A percentile compares a stretch with the other conserved stretches of the same genome.
These are phyloP conservation scores for Dynastes hyllus DNA, from an alignment of 2,888 invertebrate genomes.

Conservation along the genomic window DNA sequence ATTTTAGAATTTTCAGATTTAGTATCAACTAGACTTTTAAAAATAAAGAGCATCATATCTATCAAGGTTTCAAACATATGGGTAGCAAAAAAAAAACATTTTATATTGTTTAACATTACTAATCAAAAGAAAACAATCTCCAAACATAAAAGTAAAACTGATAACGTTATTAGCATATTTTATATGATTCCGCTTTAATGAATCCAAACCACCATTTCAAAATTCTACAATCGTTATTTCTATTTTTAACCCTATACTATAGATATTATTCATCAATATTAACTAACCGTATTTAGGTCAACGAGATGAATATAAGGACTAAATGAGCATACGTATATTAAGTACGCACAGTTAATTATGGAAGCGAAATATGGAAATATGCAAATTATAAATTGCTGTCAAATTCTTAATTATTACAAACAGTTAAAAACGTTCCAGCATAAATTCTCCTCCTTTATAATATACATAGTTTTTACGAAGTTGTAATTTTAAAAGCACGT, in stretches of 20 bases:
- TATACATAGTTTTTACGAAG: background rate
- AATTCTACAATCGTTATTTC: background rate
- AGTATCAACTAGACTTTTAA: too few relatives aligned
- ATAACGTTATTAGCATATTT: too few relatives aligned
- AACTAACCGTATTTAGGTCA: conserved; percentile 7
- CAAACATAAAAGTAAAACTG: too few relatives aligned
- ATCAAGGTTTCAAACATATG: too few relatives aligned
- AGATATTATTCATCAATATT: background rate
- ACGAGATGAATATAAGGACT: background rate
- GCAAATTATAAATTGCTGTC: background rate
- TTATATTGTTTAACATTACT: too few relatives aligned
- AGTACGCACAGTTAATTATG: background rate
- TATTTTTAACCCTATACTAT: background rate
- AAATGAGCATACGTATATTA: background rate
- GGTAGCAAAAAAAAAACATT: too few relatives aligned
- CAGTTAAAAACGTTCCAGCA: background rate
- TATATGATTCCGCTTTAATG: too few relatives aligned
- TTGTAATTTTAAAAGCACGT: background rate
- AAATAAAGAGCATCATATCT: too few relatives aligned
- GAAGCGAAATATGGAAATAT: background rate
- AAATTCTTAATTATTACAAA: background rate
- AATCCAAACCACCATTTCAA: too few relatives aligned
- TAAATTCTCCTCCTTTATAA: background rate
- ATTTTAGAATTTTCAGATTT: too few relatives aligned
- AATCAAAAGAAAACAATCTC: too few relatives aligned